Base-by-base conservation (phyloP, 1,140 invertebrate species). In the Caenorhabditis inopinata region DNA sequence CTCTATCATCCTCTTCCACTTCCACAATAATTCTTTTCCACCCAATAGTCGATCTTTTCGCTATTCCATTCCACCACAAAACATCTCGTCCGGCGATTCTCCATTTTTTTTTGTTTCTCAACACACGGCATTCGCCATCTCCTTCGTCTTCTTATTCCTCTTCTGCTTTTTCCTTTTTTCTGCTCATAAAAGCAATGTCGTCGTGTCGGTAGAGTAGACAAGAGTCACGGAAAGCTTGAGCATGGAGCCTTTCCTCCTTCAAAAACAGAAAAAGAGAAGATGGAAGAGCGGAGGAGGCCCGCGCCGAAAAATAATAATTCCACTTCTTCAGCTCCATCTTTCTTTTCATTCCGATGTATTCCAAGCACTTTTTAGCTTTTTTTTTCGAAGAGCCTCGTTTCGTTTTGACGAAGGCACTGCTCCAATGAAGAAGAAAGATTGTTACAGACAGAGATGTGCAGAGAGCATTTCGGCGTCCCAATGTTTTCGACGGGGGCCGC, bases 121-220 rank as follows among this genome's bases (percentile, higher is more conserved):
- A 38, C 58, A 68, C 38, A 68, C 58, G 58, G 58, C n/a, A n/a
- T n/a, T n/a, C n/a, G n/a, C n/a, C n/a, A n/a, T n/a, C 32, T 32
- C 51, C 12, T 12, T 38, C 11, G 7, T 42, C 29, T n/a, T 38
- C n/a, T 1, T 42, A 29, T 21, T 68, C n/a, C 32, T 18, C 53
- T 14, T 68, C 38, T 38, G 35, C 38, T 18, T 68, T 38, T 32
- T 38, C 21, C n/a, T 68, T 38, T 42, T 42, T 42, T 42, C 38
- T 68, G 58, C 58, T 68, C 58, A 68, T 68, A 68, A 68, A 68
- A 68, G 58, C 58, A 68, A 68, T 68, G 58, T 68, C 32, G 58
- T 68, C 58, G 48, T 42, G 14, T 29, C 32, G 58, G 58, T 42
- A 14, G 58, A 38, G 51, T 58, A 68, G 58, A 68, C 58, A 68